These are phyloP conservation scores for Alloscopus bannaensis DNA, from an alignment of 2,888 invertebrate species.

Conservation along the genomic window DNA sequence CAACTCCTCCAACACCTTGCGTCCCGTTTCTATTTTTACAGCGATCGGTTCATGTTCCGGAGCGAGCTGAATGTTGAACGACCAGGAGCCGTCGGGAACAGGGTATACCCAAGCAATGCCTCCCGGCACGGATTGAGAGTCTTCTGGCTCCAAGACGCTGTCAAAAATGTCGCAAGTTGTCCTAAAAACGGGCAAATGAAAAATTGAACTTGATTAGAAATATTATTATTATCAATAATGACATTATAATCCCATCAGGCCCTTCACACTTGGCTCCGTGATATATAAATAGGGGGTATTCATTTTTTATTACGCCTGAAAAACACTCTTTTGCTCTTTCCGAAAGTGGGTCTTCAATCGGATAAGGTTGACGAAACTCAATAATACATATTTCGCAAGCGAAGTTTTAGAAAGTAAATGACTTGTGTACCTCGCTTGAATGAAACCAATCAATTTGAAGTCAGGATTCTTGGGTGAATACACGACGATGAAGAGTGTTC, in stretches of 20 bases:
- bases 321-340: too few species aligned
- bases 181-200: slow-evolving; percentile 67
- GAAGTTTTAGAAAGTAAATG: too few species aligned
- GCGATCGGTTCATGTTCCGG: slow-evolving; percentile 67
- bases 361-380: too few species aligned
- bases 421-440: slow-evolving; percentile 73
- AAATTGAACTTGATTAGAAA: neutral
- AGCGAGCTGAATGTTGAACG: slow-evolving; percentile 72
- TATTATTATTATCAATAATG: neutral
- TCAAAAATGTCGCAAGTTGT: slow-evolving; percentile 73
- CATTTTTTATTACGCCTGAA: too few species aligned
- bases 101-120: slow-evolving; percentile 73
- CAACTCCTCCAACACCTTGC: slow-evolving; percentile 72
- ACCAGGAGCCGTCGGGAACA: slow-evolving; percentile 72
- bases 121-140: slow-evolving; percentile 63
- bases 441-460: slow-evolving; percentile 80
- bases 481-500: slow-evolving; percentile 84
- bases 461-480: slow-evolving; percentile 83
- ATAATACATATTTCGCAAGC: too few species aligned
- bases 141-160: slow-evolving; percentile 70
- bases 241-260: slow-evolving; percentile 1
- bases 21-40: slow-evolving; percentile 73
- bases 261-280: too few species aligned
- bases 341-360: too few species aligned
- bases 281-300: too few species aligned